Evolutionary conservation across 2,888 invertebrate species (phyloP).

Genomic region (Euproctis similis): DNA sequence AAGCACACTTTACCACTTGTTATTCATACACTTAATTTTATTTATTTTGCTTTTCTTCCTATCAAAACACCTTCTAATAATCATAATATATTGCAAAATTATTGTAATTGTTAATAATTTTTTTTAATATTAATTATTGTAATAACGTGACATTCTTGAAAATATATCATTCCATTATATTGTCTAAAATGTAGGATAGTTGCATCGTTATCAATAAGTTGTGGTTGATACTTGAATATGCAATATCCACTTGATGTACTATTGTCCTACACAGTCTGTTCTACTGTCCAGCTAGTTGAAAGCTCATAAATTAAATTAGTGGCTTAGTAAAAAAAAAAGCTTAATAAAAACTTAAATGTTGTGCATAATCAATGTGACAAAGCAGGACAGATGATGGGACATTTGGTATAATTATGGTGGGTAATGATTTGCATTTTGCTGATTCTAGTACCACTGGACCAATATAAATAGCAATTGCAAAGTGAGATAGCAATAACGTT

Average conservation of each 20-base stretch:
- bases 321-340: no score
- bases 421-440: constrained; percentile 12
- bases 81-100: no score
- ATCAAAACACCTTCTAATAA: no score
- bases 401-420: constrained; percentile 10
- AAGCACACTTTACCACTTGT: constrained; percentile 34
- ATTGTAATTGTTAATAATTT: constrained; percentile 22
- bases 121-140: constrained; percentile 35
- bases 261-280: no score
- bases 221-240: constrained; percentile 22
- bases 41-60: constrained; percentile 2
- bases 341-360: no score
- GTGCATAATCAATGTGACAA: no score
- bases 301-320: no score
- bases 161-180: constrained; percentile 74
- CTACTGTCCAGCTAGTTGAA: no score
- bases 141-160: constrained; percentile 68
- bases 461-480: constrained; percentile 14
- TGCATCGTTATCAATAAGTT: constrained; percentile 58
- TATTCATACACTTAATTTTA: constrained; percentile 24
- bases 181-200: constrained; percentile 71
- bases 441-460: constrained; percentile 20
- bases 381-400: no score
- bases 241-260: no score
- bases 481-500: constrained; percentile 8